Evolutionary conservation across 2,888 invertebrate genomes (phyloP).

Genomic region (Nephrotoma flavescens): DNA sequence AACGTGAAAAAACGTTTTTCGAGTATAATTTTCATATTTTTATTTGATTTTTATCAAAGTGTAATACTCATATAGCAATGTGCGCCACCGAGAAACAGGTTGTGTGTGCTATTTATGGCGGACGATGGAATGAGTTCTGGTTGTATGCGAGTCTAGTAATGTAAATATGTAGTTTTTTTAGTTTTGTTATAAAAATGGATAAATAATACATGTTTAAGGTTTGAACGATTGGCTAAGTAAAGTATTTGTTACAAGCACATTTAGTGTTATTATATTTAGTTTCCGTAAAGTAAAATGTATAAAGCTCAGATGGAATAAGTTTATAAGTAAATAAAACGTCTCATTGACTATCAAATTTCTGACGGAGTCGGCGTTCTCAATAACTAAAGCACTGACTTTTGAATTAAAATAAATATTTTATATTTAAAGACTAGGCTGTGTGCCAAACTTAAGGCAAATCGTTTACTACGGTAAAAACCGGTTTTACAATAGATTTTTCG

Average conservation of each 20-base stretch:
- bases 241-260: not conserved
- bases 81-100: not conserved
- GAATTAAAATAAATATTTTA: too few species aligned
- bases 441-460: too few species aligned
- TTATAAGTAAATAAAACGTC: too few species aligned
- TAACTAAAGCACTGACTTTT: too few species aligned
- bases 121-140: not conserved
- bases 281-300: not conserved
- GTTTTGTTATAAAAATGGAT: not conserved
- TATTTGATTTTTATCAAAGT: conserved; percentile 1
- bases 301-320: too few species aligned
- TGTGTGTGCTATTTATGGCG: not conserved
- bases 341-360: too few species aligned
- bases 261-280: not conserved
- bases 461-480: too few species aligned
- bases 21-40: conserved; percentile 4
- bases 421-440: too few species aligned
- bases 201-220: not conserved
- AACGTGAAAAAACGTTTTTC: conserved; percentile 4
- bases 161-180: not conserved
- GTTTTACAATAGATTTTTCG: too few species aligned
- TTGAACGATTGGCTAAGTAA: not conserved
- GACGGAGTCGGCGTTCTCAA: too few species aligned
- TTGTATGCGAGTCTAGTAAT: not conserved
- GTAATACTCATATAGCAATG: not conserved